These are phyloP conservation scores for Aleadryas rufinucha DNA, from an alignment of 2,113 vertebrate genomes.

Conservation along the genomic window DNA sequence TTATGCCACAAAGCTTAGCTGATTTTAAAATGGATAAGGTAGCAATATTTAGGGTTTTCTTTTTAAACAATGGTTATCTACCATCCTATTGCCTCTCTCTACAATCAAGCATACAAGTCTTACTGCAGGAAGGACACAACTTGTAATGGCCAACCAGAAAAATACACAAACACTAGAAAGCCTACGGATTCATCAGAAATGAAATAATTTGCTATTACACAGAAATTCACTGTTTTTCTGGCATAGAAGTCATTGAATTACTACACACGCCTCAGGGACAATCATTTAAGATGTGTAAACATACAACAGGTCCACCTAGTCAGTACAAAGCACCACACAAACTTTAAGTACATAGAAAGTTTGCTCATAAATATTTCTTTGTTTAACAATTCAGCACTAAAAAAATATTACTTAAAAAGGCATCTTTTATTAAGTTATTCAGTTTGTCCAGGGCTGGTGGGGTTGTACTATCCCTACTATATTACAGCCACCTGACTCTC, in stretches of 20 bases:
- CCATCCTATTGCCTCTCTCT: constrained; percentile 51
- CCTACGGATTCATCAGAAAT: constrained; percentile 46
- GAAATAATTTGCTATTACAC: constrained; percentile 29
- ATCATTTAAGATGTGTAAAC: constrained; percentile 56
- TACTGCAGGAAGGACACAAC: constrained; percentile 48
- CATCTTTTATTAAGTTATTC: constrained; percentile 67
- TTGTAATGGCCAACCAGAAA: constrained; percentile 36
- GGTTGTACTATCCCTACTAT: constrained; percentile 48
- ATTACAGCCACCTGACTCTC: constrained; percentile 48
- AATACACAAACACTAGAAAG: constrained; percentile 47
- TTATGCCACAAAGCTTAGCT: background rate
- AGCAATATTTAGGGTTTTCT: constrained; percentile 66
- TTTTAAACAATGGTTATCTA: constrained; percentile 30
- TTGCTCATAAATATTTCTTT: constrained; percentile 65
- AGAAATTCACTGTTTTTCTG: constrained; percentile 17
- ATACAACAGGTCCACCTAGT: constrained; percentile 32
- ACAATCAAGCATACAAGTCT: constrained; percentile 23
- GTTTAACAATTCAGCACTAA: constrained; percentile 68
- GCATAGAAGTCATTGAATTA: constrained; percentile 15
- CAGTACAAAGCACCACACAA: constrained; percentile 68
- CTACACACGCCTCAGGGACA: constrained; percentile 5
- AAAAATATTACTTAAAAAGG: constrained; percentile 72
- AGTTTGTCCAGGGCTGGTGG: constrained; percentile 62
- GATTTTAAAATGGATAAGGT: background rate
- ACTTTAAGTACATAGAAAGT: constrained; percentile 65